These are phyloP conservation scores for Todiramphus saurophagus DNA, from an alignment of 2,113 vertebrate species.

Conservation along the genomic window DNA sequence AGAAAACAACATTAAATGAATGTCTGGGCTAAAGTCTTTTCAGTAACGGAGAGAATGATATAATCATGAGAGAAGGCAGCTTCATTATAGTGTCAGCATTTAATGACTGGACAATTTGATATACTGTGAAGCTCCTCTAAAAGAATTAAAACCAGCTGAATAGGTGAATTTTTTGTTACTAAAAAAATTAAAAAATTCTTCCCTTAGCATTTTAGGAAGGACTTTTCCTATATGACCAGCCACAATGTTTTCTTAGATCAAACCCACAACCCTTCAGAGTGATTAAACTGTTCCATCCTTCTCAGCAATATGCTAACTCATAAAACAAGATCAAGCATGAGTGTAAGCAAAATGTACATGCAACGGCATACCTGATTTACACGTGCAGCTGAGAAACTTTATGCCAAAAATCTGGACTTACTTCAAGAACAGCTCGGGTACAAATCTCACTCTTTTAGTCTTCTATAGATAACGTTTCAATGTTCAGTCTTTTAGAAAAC, in stretches of 20 bases:
- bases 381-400: neutral
- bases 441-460: neutral
- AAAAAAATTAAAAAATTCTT: neutral
- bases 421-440: neutral
- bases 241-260: neutral
- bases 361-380: neutral
- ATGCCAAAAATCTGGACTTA: neutral
- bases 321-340: neutral
- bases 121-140: neutral
- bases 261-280: neutral
- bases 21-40: neutral
- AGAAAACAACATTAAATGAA: conserved; percentile 11
- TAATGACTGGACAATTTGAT: neutral
- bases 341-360: neutral
- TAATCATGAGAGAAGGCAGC: neutral
- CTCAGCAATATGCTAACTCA: neutral
- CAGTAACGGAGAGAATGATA: neutral
- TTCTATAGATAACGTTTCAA: neutral
- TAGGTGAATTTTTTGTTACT: neutral
- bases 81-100: neutral
- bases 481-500: neutral
- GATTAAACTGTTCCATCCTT: neutral
- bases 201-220: neutral
- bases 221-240: neutral
- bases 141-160: conserved; percentile 26